These are phyloP conservation scores for Actias luna DNA, from an alignment of 2,888 invertebrate genomes.

Conservation along the genomic window DNA sequence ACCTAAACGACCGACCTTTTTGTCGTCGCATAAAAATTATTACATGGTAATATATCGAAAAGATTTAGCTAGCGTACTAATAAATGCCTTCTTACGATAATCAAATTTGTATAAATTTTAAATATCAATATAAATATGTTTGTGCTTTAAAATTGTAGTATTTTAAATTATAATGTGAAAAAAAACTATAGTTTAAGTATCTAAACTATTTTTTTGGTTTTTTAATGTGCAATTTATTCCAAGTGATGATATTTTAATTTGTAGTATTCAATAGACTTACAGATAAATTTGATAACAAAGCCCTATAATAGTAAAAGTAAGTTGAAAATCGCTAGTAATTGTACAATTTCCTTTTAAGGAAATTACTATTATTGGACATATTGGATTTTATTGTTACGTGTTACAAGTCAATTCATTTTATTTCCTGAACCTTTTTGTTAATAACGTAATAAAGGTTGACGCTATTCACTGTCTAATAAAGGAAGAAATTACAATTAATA, in stretches of 20 bases:
- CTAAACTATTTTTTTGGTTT: too few species aligned
- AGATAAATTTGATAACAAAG: slow-evolving; percentile 35
- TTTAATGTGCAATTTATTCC: too few species aligned
- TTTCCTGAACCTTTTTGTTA: slow-evolving; percentile 21
- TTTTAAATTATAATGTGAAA: too few species aligned
- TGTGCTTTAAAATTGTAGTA: too few species aligned
- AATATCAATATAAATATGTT: too few species aligned
- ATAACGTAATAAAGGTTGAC: slow-evolving; percentile 20
- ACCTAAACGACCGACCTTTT: too few species aligned
- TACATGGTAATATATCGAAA: too few species aligned
- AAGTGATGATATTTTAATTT: slow-evolving; percentile 23
- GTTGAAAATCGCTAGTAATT: slow-evolving; percentile 43
- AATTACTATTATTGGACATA: slow-evolving; percentile 55
- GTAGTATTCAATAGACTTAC: slow-evolving; percentile 36
- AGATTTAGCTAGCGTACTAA: too few species aligned
- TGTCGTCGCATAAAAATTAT: too few species aligned
- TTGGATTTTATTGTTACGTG: slow-evolving; percentile 20
- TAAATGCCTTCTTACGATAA: too few species aligned
- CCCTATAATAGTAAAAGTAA: slow-evolving; percentile 38
- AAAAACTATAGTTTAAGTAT: too few species aligned
- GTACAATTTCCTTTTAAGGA: slow-evolving; percentile 67
- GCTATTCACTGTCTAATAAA: neutral
- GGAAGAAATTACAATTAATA: neutral
- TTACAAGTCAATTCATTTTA: slow-evolving; percentile 27
- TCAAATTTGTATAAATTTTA: too few species aligned